phyloP scores from a whole-genome alignment of 2,113 vertebrate species.

The Garra rufa region DNA sequence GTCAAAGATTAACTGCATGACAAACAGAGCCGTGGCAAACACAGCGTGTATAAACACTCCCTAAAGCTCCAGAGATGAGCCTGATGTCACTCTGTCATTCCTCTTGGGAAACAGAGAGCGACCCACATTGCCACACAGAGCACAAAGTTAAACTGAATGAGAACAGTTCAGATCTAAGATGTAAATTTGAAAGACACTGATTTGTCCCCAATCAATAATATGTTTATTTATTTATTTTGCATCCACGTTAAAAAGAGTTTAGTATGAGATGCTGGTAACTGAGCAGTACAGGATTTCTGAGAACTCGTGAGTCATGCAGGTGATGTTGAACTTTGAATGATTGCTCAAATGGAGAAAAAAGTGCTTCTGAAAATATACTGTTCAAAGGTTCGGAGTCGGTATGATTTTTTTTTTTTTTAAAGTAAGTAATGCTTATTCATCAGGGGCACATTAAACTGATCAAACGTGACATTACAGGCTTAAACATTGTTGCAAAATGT shows the following conservation, averaged over 20 bases:
- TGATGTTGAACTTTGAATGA: slow-evolving; percentile 9
- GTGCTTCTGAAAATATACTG: not conserved
- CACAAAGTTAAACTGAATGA: slow-evolving; percentile 7
- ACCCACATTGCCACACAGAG: slow-evolving; percentile 2
- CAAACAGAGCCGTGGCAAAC: slow-evolving; percentile 64
- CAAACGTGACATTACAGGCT: not conserved
- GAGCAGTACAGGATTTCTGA: not conserved
- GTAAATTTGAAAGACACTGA: not conserved
- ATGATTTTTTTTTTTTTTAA: not conserved
- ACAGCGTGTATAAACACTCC: slow-evolving; percentile 60
- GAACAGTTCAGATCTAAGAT: not conserved
- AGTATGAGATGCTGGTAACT: not conserved
- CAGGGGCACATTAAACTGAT: not conserved
- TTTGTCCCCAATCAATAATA: not conserved
- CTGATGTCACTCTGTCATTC: slow-evolving; percentile 45
- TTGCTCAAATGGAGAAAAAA: not conserved
- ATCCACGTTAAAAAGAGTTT: not conserved
- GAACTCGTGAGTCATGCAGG: not conserved
- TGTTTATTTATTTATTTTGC: not conserved
- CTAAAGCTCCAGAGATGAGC: slow-evolving; percentile 53
- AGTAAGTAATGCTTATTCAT: not conserved
- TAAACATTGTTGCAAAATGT: not conserved
- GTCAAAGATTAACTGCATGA: slow-evolving; percentile 67
- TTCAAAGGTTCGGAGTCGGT: not conserved
- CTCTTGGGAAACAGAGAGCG: slow-evolving; percentile 9